Base-by-base conservation (phyloP, 2,888 invertebrate species). In the Epistrophe grossulariae region DNA sequence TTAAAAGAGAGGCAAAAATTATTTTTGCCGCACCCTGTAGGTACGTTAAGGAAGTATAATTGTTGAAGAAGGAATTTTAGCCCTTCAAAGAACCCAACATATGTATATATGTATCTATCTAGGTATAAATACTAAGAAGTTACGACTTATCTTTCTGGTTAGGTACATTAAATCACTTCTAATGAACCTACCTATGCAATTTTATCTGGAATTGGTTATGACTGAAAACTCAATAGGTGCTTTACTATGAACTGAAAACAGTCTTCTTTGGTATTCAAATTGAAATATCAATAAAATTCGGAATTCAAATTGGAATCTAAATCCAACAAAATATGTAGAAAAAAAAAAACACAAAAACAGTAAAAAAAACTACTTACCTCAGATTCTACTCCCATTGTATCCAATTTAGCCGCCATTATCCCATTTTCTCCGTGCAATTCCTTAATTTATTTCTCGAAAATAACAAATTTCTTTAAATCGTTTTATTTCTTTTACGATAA, bases 401-500 rank as follows among this genome's bases (percentile, higher is more conserved):
- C 87, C 87, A 87, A 28, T 57, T 76, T 79, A 79, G 83, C 79
- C 72, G 87, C 87, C 87, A 87, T 87, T 87, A 87, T 87, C 87
- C 87, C 87, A 87, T 87, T 83, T 76, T 87, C 57, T 55, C 55
- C 15, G 79, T 79, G 50, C 24, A 55, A 78, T 59, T 78, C 45
- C 64, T 45, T 40, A 31, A 55, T 74, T 48, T 68, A 38, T 50
- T 38, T 68, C 66, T 31, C 70, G 70, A 78, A 74, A 70, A 68
- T 62, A 62, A 55, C 60, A 66, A 73, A 60, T 78, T 66, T 64
- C 48, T 52, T 31, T n/a, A 2, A 62, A 74, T 52, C 50, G 2
- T 66, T 31, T 55, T 19, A 15, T 66, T n/a, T 28, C 2, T n/a
- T n/a, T 38, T 24, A n/a, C n/a, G n/a, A n/a, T n/a, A 8, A 48